These are phyloP conservation scores for Synergus gifuensis DNA, from an alignment of 2,888 invertebrate genomes.

Conservation along the genomic window DNA sequence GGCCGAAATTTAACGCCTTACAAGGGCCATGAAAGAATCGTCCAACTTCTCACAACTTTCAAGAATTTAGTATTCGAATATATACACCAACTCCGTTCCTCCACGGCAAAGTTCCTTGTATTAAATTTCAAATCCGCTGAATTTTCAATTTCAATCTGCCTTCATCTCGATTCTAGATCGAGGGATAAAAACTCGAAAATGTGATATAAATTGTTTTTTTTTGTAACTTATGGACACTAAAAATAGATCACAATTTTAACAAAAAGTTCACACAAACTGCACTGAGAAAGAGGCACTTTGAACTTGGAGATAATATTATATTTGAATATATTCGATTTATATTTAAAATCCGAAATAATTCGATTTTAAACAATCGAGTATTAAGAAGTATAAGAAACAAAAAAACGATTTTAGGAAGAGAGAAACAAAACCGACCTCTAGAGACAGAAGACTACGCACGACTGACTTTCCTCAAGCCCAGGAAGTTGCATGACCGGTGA, in stretches of 20 bases:
- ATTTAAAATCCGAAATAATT: neutral
- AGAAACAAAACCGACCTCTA: neutral
- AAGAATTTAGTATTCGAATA: slow-evolving; percentile 10
- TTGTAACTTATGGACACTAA: neutral
- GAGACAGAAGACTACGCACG: slow-evolving; percentile 10
- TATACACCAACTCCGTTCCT: neutral
- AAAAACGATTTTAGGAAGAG: neutral
- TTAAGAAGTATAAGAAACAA: neutral
- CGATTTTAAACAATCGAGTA: neutral
- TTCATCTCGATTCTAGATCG: neutral
- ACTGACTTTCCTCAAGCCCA: neutral
- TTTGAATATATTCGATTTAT: neutral
- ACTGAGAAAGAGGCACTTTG: neutral
- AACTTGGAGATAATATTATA: neutral
- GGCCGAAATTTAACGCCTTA: slow-evolving; percentile 62
- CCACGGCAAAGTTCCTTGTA: slow-evolving; percentile 1
- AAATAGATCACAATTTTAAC: neutral
- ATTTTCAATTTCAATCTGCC: neutral
- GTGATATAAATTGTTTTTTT: neutral
- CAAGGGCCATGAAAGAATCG: slow-evolving; percentile 64
- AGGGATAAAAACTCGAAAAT: neutral
- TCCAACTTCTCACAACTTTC: slow-evolving; percentile 56
- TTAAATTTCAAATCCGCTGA: neutral
- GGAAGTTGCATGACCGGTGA: neutral
- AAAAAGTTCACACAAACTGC: neutral